Evolutionary conservation across 2,113 vertebrate genomes (phyloP), one percentile per base, ranked within the genome.

Genomic region (Stictonetta naevosa): DNA sequence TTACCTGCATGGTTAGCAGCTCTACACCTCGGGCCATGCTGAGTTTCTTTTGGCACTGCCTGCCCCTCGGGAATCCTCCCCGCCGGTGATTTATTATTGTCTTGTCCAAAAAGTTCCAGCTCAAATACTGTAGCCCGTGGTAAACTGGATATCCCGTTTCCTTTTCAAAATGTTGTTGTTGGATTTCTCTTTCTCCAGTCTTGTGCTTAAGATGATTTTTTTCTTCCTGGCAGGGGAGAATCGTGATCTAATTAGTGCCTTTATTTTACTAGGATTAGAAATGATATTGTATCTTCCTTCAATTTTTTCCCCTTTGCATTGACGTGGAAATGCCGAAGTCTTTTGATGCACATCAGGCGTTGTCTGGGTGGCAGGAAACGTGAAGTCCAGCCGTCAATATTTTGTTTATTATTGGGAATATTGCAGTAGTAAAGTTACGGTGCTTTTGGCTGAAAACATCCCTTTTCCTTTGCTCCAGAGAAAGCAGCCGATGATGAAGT

Each of bases 401-500:
- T 71, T 46, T 77, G 36, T 48, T 95, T 31, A 21, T 66, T 64
- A 4, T 18, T 36, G 52, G 28, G 31, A 34, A 64, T 55, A 13
- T 79, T 22, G 66, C 58, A 31, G 31, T 31, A 59, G 59, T 14
- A 50, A 58, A 74, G 10, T 8, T 8, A 40, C 3, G 1, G 8
- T 44, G 53, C 13, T 59, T 31, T 18, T 15, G 63, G 23, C 67
- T 89, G 58, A 63, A 63, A 46, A 50, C 0, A 0, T 75, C 36
- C 40, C 23, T 55, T 88, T 77, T 91, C 84, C 50, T 89, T 87
- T 81, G 4, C 96, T 96, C 22, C 94, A 99, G 99, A 99, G 95
- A 99, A 99, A 98, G 97, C 97, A 9, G 92, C 97, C 69, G 99
- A 99, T 64, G 98, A 99, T 23, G 99, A 99, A 73, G 99, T 99